Evolutionary conservation across 1,140 invertebrate species (phyloP).

Genomic region (Cydia pomonella): DNA sequence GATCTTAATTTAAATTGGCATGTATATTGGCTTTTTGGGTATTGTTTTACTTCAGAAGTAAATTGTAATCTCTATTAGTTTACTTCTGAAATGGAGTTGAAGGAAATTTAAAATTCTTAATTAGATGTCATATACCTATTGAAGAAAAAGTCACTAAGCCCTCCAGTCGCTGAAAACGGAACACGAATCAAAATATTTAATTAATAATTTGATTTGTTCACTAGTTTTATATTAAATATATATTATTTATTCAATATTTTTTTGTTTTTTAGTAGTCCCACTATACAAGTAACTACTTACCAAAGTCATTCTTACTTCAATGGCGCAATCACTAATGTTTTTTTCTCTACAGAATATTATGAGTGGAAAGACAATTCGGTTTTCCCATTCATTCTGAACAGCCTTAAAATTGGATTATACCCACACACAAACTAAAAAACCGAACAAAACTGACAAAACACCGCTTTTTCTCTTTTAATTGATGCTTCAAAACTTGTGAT

Average conservation of each 20-base stretch:
- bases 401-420: slow-evolving; percentile 17
- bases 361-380: slow-evolving; percentile 25
- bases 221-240: not conserved
- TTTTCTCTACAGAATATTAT: slow-evolving; percentile 3
- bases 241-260: not conserved
- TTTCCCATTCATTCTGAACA: slow-evolving; percentile 24
- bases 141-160: no score
- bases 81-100: not conserved
- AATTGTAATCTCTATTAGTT: not conserved
- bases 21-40: slow-evolving; percentile 15
- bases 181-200: no score
- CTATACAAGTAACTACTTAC: slow-evolving; percentile 25
- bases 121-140: no score
- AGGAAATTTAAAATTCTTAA: not conserved
- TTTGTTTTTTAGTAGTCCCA: not conserved
- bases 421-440: slow-evolving; percentile 25
- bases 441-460: slow-evolving; percentile 26
- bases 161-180: no score
- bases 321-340: not conserved
- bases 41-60: slow-evolving; percentile 13
- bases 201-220: no score
- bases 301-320: not conserved
- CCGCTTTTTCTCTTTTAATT: slow-evolving; percentile 31
- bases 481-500: slow-evolving; percentile 32
- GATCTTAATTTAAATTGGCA: not conserved